phyloP scores from a whole-genome alignment of 2,797 vertebrate species.

The Hafferia zeledoni region DNA sequence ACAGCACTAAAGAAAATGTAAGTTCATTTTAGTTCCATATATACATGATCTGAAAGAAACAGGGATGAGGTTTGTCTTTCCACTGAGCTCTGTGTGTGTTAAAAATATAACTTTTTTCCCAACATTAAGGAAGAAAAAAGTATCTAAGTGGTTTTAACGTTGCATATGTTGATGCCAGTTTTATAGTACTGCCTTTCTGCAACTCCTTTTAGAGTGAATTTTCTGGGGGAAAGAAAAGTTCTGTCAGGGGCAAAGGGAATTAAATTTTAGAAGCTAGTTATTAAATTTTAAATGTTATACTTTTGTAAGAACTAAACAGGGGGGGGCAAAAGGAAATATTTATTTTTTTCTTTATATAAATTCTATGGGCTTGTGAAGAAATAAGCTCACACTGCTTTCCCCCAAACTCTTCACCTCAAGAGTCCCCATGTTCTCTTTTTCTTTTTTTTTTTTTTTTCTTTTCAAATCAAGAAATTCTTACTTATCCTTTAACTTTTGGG shows the following conservation, averaged over 20 bases:
- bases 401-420: not conserved
- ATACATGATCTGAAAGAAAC: not conserved
- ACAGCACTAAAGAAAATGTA: not conserved
- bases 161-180: not conserved
- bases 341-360: not conserved
- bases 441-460: not conserved
- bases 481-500: not conserved
- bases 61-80: not conserved
- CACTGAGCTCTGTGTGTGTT: not conserved
- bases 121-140: not conserved
- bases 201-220: not conserved
- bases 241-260: not conserved
- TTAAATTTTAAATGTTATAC: slow-evolving; percentile 33
- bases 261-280: slow-evolving; percentile 27
- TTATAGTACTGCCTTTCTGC: not conserved
- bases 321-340: not conserved
- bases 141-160: not conserved
- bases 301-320: not conserved
- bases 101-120: not conserved
- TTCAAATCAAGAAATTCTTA: not conserved
- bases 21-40: not conserved
- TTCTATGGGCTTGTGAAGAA: not conserved
- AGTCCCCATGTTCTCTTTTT: rapidly evolving
- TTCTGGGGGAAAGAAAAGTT: not conserved
- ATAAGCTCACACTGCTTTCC: not conserved